Base-by-base conservation (phyloP, 2,888 invertebrate species). In the Temnothorax unifasciatus region DNA sequence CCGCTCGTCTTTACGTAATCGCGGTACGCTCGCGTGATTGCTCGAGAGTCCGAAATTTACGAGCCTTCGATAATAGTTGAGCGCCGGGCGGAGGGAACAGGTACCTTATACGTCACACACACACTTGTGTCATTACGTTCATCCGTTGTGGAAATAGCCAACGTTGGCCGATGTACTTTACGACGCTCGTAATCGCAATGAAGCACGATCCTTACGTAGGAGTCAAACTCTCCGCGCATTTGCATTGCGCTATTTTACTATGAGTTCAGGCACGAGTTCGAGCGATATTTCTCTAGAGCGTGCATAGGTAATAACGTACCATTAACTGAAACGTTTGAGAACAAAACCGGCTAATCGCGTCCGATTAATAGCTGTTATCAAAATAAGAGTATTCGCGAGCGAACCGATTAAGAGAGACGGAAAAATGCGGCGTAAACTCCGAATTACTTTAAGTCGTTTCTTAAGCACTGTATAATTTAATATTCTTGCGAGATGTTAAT, bases 1-100 rank as follows among this genome's bases (percentile, higher is more conserved):
- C 87, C 68, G 63, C 69, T 84, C 82, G 85, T 84, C 89, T 87
- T 90, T 90, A 90, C 89, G 89, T 87, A 87, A 90, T 83, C 71
- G 82, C 64, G 77, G 71, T 68, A 74, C 79, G 81, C 76, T 90
- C 83, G 90, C 90, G 87, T 90, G 90, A 90, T 89, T 84, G 63
- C 82, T 74, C 63, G 61, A 68, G 75, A 76, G 74, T 15, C 84
- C 73, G 66, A 86, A 90, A 88, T 90, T 85, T 82, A 86, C 82
- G 83, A 86, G 84, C 68, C 54, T 83, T 84, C 83, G 69, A 76
- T 76, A 84, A 88, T 73, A 50, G 83, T 29, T 34, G 47, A 76
- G 29, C 61, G 38, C 63, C 61, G 52, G 76, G 25, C 34, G 64
- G 68, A 54, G 71, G 59, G 44, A 59, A 50, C 74, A 61, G 63